Conservation (phyloP, 2,888 invertebrate genomes). For the Melanophora roralis region DNA sequence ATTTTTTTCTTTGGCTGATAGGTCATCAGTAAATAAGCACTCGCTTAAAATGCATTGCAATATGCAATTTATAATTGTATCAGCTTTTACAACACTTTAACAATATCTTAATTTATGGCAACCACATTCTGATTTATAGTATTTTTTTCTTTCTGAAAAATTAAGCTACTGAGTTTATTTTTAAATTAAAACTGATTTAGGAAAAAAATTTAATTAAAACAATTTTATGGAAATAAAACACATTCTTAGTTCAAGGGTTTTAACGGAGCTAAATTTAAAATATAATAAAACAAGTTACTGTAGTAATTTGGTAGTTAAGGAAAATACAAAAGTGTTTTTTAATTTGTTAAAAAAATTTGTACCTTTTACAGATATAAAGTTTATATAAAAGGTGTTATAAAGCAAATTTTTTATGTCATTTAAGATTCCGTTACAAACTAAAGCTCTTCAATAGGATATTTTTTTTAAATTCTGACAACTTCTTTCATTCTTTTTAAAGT, state of each 20-base stretch:
- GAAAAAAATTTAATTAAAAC: neutral
- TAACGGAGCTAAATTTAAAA: too few species aligned
- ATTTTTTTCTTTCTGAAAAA: conserved; percentile 42
- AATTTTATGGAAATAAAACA: too few species aligned
- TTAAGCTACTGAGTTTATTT: neutral
- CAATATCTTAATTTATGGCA: conserved; percentile 45
- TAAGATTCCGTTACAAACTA: neutral
- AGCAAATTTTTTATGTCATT: neutral
- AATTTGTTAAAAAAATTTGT: neutral
- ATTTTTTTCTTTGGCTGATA: conserved; percentile 8
- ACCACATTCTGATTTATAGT: conserved; percentile 52
- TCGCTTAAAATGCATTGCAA: neutral
- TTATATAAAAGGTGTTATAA: neutral
- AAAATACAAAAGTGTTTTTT: neutral
- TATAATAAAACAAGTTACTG: too few species aligned
- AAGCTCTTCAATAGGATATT: neutral
- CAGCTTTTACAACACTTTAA: neutral
- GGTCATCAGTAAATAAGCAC: conserved; percentile 18
- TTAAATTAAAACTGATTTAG: conserved; percentile 24
- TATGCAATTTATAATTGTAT: neutral
- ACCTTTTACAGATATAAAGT: neutral
- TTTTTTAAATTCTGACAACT: too few species aligned
- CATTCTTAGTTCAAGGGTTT: too few species aligned
- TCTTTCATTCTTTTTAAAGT: conserved; percentile 6
- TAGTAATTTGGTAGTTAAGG: too few species aligned